Evolutionary conservation across 2,888 invertebrate genomes (phyloP).

Genomic region (Agrotis segetum): DNA sequence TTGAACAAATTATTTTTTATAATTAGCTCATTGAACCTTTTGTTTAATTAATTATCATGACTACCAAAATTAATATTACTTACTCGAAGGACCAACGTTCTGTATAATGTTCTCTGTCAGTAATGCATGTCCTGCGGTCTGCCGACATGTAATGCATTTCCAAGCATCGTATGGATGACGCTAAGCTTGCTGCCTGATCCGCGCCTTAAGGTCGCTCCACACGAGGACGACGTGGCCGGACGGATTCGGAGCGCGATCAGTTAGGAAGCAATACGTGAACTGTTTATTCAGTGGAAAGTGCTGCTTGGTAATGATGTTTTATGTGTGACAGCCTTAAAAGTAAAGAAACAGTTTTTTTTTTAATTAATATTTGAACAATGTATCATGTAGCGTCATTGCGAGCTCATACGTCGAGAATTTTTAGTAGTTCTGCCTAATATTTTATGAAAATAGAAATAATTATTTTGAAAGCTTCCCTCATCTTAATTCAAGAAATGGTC

Average conservation of each 20-base stretch:
- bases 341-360: background rate
- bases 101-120: constrained; percentile 35
- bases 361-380: background rate
- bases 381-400: background rate
- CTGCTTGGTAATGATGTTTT: background rate
- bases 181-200: constrained; percentile 51
- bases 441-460: background rate
- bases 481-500: background rate
- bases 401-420: background rate
- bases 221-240: constrained; percentile 26
- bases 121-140: constrained; percentile 57
- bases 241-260: constrained; percentile 22
- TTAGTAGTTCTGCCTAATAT: background rate
- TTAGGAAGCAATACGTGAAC: constrained; percentile 37
- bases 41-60: background rate
- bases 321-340: background rate
- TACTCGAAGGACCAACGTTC: constrained; percentile 35
- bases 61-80: background rate
- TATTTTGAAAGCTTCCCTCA: background rate
- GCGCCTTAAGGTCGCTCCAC: constrained; percentile 44
- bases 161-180: constrained; percentile 62
- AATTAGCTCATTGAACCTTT: too few relatives aligned
- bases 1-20: too few relatives aligned
- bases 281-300: constrained; percentile 6
- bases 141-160: constrained; percentile 75